A percentile compares a stretch with the other conserved stretches of the same genome.
Evolutionary conservation across 2,888 invertebrate species (phyloP).

Genomic region (Latrodectus hesperus): DNA sequence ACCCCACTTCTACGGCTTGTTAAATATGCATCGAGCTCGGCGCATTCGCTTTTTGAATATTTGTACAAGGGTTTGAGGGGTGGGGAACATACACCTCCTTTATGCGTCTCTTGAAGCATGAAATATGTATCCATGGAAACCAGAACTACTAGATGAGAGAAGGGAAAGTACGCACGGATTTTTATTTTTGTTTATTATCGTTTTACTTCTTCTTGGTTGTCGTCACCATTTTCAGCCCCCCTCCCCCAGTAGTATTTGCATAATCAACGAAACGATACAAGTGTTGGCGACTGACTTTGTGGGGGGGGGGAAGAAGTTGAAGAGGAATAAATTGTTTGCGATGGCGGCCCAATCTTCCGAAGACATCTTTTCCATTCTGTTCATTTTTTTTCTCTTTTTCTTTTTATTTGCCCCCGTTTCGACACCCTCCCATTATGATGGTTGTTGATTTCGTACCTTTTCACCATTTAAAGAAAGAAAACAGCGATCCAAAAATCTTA

Average conservation of each 20-base stretch:
- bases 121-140: slow-evolving; percentile 67
- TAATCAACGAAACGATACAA: slow-evolving; percentile 68
- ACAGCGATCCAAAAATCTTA: too few relatives aligned
- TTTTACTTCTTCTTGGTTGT: slow-evolving; percentile 10
- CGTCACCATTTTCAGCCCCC: slow-evolving; percentile 13
- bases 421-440: too few relatives aligned
- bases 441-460: too few relatives aligned
- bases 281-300: slow-evolving; percentile 60
- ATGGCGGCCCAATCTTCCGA: slow-evolving; percentile 24
- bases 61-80: slow-evolving; percentile 51
- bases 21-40: slow-evolving; percentile 61
- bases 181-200: too few relatives aligned
- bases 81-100: slow-evolving; percentile 37
- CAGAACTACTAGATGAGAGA: slow-evolving; percentile 6
- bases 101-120: slow-evolving; percentile 68
- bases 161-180: slow-evolving; percentile 19
- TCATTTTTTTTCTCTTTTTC: slow-evolving; percentile 7
- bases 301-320: slow-evolving; percentile 32
- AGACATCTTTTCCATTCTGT: slow-evolving; percentile 17
- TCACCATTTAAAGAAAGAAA: too few relatives aligned
- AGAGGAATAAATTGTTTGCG: slow-evolving; percentile 64
- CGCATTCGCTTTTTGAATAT: slow-evolving; percentile 61
- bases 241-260: slow-evolving; percentile 47
- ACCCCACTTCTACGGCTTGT: slow-evolving; percentile 56
- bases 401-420: not conserved